Conservation (phyloP, 2,113 vertebrate genomes). For the Bubo scandiacus region DNA sequence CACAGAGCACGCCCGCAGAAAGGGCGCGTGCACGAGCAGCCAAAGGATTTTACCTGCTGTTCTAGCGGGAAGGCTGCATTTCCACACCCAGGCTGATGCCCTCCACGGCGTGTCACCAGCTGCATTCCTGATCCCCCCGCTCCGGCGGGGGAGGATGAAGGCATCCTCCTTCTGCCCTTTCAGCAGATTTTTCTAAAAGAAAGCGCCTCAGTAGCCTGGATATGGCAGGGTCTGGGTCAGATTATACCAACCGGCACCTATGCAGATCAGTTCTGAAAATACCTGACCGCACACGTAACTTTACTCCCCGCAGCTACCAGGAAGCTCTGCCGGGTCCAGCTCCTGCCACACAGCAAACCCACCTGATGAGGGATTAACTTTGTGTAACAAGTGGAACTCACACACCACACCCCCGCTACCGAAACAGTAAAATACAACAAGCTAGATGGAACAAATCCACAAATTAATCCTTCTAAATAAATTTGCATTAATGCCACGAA, state of each 20-base stretch:
- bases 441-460: not conserved
- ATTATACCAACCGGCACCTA: not conserved
- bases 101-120: not conserved
- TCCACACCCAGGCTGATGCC: not conserved
- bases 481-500: not conserved
- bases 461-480: not conserved
- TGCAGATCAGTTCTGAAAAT: rapidly evolving
- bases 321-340: not conserved
- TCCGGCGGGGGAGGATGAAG: not conserved
- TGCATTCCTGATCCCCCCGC: conserved; percentile 37
- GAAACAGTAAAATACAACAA: not conserved
- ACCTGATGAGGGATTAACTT: not conserved
- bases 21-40: not conserved
- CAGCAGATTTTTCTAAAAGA: conserved; percentile 34
- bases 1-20: not conserved
- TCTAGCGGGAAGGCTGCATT: not conserved
- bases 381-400: not conserved
- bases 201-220: not conserved
- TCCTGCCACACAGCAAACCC: not conserved
- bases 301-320: not conserved
- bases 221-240: not conserved
- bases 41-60: not conserved
- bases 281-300: not conserved
- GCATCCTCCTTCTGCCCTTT: conserved; percentile 31
- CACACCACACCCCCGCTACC: not conserved